Conservation (phyloP, 2,113 vertebrate genomes). For the Halichoerus grypus region DNA sequence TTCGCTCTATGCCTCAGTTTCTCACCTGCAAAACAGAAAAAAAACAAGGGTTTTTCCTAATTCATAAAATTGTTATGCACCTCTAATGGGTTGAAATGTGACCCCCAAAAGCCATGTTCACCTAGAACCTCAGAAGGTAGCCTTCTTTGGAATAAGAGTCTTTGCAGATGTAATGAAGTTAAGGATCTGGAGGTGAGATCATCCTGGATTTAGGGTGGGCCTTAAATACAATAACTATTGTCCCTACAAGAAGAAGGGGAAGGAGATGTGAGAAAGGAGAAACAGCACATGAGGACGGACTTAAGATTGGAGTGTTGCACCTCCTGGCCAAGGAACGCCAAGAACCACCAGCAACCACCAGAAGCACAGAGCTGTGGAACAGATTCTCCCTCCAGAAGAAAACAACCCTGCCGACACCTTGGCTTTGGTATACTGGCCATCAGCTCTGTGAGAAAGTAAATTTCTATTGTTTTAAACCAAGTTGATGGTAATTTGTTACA, state of each 20-base stretch:
- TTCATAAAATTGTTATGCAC: neutral
- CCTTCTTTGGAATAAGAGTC: neutral
- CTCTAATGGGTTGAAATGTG: neutral
- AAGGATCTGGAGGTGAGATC: neutral
- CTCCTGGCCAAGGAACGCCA: neutral
- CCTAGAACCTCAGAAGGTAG: neutral
- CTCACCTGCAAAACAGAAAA: neutral
- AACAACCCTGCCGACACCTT: neutral
- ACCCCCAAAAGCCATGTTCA: neutral
- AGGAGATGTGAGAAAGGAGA: neutral
- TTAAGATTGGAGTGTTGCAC: neutral
- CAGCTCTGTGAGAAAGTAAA: neutral
- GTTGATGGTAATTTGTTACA: rapidly evolving
- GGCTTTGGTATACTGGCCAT: neutral
- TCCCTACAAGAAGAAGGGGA: neutral
- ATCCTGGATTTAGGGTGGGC: neutral
- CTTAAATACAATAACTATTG: neutral
- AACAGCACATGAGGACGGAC: neutral
- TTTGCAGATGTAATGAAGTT: neutral
- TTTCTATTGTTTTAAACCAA: neutral
- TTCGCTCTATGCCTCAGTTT: neutral
- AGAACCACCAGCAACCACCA: neutral
- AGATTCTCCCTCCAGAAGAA: neutral
- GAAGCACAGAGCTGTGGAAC: rapidly evolving
- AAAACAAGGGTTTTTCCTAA: neutral